These are phyloP conservation scores for Augochlora pura DNA, from an alignment of 1,140 invertebrate genomes.

Conservation along the genomic window DNA sequence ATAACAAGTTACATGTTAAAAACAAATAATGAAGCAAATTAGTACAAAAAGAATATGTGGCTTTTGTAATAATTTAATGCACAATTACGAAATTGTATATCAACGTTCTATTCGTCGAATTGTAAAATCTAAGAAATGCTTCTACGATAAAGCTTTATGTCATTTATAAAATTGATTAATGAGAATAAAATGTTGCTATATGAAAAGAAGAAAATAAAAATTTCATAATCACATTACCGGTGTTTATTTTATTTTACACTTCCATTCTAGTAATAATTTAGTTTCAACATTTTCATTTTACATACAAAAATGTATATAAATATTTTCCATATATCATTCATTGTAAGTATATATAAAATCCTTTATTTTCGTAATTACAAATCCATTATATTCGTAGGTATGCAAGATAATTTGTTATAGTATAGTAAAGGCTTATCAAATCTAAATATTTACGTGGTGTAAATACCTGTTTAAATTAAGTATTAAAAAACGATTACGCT, in stretches of 20 bases:
- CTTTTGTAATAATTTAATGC: conserved; percentile 47
- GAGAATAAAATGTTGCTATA: conserved; percentile 46
- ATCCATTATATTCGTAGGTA: background rate
- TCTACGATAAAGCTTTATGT: conserved; percentile 29
- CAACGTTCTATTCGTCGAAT: conserved; percentile 34
- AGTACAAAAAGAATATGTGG: conserved; percentile 45
- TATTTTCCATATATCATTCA: background rate
- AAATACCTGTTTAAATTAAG: background rate
- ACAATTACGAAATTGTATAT: conserved; percentile 34
- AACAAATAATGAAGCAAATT: conserved; percentile 30
- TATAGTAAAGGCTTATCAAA: background rate
- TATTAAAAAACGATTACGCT: background rate
- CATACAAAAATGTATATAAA: conserved; percentile 6
- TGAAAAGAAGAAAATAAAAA: conserved; percentile 13
- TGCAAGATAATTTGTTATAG: background rate
- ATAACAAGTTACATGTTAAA: conserved; percentile 36
- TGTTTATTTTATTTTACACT: conserved; percentile 5
- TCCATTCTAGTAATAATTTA: background rate
- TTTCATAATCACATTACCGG: background rate
- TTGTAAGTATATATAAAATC: background rate
- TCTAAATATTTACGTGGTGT: background rate
- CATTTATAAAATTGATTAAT: conserved; percentile 33
- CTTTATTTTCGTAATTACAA: background rate
- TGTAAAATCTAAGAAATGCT: conserved; percentile 34
- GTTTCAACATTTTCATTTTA: conserved; percentile 9